These are phyloP conservation scores for Gasterosteus nipponicus DNA, from an alignment of 2,113 vertebrate genomes.

Conservation along the genomic window DNA sequence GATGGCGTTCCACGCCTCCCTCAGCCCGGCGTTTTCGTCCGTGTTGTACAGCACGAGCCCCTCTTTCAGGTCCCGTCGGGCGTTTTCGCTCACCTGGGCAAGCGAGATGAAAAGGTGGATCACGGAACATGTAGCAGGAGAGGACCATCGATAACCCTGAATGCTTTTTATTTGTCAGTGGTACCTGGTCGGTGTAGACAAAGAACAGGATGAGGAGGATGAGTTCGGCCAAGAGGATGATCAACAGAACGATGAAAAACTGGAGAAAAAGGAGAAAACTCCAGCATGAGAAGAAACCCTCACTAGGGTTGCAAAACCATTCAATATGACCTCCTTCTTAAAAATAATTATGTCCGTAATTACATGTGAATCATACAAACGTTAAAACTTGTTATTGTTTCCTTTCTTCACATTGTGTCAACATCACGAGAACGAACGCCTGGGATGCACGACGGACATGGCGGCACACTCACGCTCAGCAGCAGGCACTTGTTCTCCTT, in stretches of 20 bases:
- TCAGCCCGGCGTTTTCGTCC: conserved; percentile 92
- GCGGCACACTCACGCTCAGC: conserved; percentile 88
- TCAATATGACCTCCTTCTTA: no score
- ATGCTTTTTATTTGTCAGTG: not conserved
- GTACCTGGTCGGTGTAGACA: conserved; percentile 95
- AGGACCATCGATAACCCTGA: not conserved
- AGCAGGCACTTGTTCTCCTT: conserved; percentile 99
- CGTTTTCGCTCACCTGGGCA: conserved; percentile 91
- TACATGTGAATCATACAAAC: no score
- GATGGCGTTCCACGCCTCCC: conserved; percentile 96
- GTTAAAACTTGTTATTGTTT: no score
- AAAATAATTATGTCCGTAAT: no score
- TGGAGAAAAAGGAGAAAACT: conserved; percentile 61
- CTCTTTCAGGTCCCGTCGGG: conserved; percentile 91
- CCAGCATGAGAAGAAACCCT: not conserved
- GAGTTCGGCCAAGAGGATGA: conserved; percentile 93
- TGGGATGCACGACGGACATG: conserved; percentile 15
- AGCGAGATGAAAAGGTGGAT: not conserved
- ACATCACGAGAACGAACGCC: no score
- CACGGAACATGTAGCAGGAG: not conserved
- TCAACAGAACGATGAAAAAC: conserved; percentile 96
- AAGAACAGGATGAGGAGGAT: conserved; percentile 97
- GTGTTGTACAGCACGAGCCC: conserved; percentile 92
- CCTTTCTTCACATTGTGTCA: no score
- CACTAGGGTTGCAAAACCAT: no score